Evolutionary conservation across 2,113 vertebrate genomes (phyloP).

Genomic region (Lagenorhynchus albirostris): DNA sequence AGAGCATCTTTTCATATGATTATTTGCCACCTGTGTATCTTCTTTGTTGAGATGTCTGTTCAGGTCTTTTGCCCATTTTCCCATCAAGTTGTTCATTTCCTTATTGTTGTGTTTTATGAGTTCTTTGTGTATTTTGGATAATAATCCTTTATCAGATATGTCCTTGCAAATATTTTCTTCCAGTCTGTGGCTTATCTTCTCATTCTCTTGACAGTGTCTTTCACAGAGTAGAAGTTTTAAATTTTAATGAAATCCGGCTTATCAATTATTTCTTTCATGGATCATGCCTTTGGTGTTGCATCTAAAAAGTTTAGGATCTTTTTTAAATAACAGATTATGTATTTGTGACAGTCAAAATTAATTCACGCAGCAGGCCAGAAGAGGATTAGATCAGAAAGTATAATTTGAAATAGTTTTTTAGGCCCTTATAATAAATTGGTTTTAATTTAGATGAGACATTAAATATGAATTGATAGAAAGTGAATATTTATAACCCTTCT

Average conservation of each 20-base stretch:
- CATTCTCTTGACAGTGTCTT: neutral
- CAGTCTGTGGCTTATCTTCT: neutral
- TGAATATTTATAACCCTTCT: constrained; percentile 65
- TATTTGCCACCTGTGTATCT: neutral
- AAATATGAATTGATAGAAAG: constrained; percentile 63
- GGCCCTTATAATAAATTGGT: constrained; percentile 15
- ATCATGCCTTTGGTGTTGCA: neutral
- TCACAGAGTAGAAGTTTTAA: neutral
- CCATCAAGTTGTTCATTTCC: neutral
- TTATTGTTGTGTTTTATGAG: neutral
- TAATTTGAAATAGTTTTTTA: constrained; percentile 5
- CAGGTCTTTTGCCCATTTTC: neutral
- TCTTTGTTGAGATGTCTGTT: neutral
- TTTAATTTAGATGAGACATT: constrained; percentile 43
- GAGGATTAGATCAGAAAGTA: neutral
- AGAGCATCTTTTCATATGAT: neutral
- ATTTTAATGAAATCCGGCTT: neutral
- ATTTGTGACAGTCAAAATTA: neutral
- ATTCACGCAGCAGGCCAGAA: neutral
- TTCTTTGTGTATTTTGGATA: neutral
- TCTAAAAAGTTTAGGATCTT: neutral
- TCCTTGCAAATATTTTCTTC: neutral
- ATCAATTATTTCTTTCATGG: neutral
- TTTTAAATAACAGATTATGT: neutral
- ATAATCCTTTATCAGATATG: neutral